Evolutionary conservation across 2,888 invertebrate genomes (phyloP).

Genomic region (Linnaemya tessellans): DNA sequence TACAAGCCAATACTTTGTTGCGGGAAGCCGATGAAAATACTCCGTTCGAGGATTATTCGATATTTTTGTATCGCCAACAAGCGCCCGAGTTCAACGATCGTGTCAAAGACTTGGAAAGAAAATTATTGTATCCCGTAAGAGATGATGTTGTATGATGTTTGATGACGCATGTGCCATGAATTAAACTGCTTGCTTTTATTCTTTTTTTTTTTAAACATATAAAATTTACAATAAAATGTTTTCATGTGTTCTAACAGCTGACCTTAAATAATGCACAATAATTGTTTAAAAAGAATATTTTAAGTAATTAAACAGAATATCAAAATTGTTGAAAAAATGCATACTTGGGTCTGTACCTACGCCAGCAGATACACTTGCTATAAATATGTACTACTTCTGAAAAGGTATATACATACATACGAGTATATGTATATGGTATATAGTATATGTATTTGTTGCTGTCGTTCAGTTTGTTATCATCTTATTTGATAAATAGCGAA

Average conservation of each 20-base stretch:
- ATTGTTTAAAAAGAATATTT: constrained; percentile 12
- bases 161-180: constrained; percentile 66
- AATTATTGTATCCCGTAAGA: constrained; percentile 89
- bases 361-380: neutral
- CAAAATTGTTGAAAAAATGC: neutral
- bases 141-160: constrained; percentile 64
- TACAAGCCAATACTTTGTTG: constrained; percentile 88
- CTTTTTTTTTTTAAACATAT: neutral
- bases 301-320: neutral
- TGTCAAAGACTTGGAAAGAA: constrained; percentile 91
- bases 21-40: constrained; percentile 86
- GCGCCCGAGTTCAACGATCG: constrained; percentile 93
- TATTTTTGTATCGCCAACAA: constrained; percentile 93
- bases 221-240: constrained; percentile 20
- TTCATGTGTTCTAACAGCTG: constrained; percentile 59
- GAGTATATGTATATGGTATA: neutral
- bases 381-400: too few species aligned
- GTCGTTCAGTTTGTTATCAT: constrained; percentile 8
- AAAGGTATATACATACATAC: neutral
- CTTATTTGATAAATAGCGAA: constrained; percentile 1
- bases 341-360: neutral
- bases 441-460: constrained; percentile 9
- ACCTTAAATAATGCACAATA: constrained; percentile 38
- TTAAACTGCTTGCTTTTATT: constrained; percentile 59
- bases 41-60: constrained; percentile 92